A percentile compares a stretch with the other conserved stretches of the same genome.
Conservation (phyloP, 2,113 vertebrate species). For the Brachypodius melanocephalos region DNA sequence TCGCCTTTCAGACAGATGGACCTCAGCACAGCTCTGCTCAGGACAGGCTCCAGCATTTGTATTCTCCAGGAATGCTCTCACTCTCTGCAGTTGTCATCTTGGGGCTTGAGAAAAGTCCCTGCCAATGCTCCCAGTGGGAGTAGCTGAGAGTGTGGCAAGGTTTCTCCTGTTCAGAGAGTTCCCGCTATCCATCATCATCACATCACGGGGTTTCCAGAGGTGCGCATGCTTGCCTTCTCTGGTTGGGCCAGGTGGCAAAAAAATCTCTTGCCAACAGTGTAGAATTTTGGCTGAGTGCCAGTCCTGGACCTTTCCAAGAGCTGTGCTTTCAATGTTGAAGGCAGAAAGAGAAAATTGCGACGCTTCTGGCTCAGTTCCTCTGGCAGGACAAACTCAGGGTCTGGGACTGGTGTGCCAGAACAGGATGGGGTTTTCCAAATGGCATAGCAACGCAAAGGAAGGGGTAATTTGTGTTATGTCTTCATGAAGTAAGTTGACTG, state of each 20-base stretch:
- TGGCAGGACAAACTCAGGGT: neutral
- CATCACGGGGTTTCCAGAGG: neutral
- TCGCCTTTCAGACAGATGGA: constrained; percentile 61
- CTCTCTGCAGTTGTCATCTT: neutral
- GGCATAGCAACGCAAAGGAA: rapidly evolving
- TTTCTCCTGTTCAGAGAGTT: neutral
- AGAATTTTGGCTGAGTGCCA: neutral
- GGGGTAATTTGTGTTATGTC: neutral
- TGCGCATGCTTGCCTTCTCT: neutral
- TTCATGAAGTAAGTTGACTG: neutral
- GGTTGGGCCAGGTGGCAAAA: neutral
- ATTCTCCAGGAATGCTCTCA: neutral
- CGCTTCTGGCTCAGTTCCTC: neutral
- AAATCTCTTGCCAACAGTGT: neutral
- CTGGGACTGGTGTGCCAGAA: neutral
- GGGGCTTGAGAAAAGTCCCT: neutral
- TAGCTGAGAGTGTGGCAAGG: neutral
- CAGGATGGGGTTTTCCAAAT: neutral
- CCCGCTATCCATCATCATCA: neutral
- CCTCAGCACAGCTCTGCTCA: neutral
- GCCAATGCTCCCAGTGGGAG: neutral
- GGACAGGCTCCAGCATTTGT: neutral
- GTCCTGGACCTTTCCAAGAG: neutral
- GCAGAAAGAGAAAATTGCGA: neutral
- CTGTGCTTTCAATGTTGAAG: neutral